These are phyloP conservation scores for Porites evermanni DNA, from an alignment of 92 coral and sea anemone genomes.

Conservation along the genomic window DNA sequence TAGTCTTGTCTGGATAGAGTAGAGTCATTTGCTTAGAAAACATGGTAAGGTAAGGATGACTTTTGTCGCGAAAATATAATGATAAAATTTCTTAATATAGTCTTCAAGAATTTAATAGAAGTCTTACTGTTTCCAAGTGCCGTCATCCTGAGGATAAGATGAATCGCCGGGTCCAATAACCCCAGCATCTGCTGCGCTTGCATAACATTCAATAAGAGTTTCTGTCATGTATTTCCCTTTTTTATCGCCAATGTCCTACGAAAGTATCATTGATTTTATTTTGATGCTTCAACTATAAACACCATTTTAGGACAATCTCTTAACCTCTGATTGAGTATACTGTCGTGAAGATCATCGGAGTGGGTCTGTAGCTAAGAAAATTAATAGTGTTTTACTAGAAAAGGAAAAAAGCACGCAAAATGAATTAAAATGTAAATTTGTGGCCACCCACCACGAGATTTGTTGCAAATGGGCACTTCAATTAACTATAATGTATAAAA, in stretches of 20 bases:
- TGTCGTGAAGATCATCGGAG: neutral
- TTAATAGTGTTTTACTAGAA: no score
- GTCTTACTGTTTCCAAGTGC: no score
- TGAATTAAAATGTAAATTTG: slow-evolving; percentile 17
- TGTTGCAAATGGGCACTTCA: neutral
- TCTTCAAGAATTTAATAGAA: no score
- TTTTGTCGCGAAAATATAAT: no score
- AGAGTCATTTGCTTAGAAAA: no score
- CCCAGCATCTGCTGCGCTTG: no score
- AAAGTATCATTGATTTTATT: neutral
- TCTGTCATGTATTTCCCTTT: neutral
- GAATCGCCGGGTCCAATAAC: no score
- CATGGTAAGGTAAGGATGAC: no score
- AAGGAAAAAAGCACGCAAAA: neutral
- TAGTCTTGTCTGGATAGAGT: no score
- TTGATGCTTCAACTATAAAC: neutral
- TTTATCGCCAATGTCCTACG: no score
- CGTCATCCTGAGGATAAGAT: no score
- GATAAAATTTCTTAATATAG: no score
- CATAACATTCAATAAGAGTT: neutral
- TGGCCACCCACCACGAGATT: slow-evolving; percentile 5
- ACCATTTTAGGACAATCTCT: neutral
- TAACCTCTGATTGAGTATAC: neutral
- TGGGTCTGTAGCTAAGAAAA: neutral
- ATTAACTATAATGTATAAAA: neutral